Evolutionary conservation across 2,797 vertebrate genomes (phyloP), one percentile per base, ranked within the genome.

Genomic region (Micrastur ruficollis): DNA sequence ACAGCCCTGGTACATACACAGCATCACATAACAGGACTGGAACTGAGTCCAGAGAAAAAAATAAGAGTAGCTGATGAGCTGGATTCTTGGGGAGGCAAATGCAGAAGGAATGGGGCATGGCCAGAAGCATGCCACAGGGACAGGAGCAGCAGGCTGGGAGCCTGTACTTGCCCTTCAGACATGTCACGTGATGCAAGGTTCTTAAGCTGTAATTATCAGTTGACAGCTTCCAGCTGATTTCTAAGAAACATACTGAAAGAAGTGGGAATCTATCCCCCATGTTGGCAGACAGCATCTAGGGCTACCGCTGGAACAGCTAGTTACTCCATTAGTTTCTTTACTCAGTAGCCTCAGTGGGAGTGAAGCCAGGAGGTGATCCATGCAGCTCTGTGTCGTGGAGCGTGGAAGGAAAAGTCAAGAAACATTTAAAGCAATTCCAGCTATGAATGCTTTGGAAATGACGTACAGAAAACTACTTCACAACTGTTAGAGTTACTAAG

Each of bases 391-490:
- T 9, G 3, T 52, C 53, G 18, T n/a, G 5, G 22, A 31, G 11
- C 5, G 9, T 62, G 11, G 27, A 63, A 11, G 18, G 20, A 26
- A 46, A 9, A 44, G 47, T 52, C 38, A n/a, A 49, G 26, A 66
- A 80, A n/a, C 27, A 16, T 32, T 62, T 65, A 29, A 44, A 82
- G 27, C 5, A 19, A 10, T 55, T 59, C 53, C 59, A 90, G 13
- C 14, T 19, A 19, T 20, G 46, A 81, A 7, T 46, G 8, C 27
- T 22, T 55, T 38, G 15, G 36, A 87, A 55, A 72, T 15, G 5
- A 25, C 0, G 0, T 1, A 5, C 12, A 12, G 23, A 52, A 68
- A 63, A 81, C 9, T 36, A 1, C 0, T 65, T 86, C 6, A 7
- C 40, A 42, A 42, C 40, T 42, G 55, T 29, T 21, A 47, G 26